These are phyloP conservation scores for Rambutsinella grinnellia DNA, from an alignment of 2,888 invertebrate species.

Conservation along the genomic window DNA sequence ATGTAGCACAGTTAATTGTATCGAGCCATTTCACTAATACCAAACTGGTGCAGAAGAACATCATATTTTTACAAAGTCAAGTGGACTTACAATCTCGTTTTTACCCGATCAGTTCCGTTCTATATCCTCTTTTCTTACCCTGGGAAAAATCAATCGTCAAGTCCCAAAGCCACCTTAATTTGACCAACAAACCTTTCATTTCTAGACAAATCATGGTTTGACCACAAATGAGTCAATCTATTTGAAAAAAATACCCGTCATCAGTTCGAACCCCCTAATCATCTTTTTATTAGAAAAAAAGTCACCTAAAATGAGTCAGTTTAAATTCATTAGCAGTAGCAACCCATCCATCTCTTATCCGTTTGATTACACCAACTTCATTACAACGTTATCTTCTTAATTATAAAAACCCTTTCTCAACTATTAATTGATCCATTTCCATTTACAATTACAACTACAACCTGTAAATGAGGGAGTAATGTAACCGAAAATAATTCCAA, in stretches of 20 bases:
- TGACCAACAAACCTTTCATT: not conserved
- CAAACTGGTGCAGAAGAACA: not conserved
- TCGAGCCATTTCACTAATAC: not conserved
- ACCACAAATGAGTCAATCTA: constrained; percentile 46
- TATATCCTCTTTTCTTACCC: constrained; percentile 23
- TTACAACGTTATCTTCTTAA: not conserved
- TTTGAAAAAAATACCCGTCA: too few relatives aligned
- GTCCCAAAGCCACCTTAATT: constrained; percentile 14
- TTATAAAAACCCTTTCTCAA: constrained; percentile 1
- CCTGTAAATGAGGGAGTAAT: not conserved
- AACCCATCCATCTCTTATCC: not conserved
- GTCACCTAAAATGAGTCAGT: not conserved
- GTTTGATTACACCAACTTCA: too few relatives aligned
- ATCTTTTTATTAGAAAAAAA: not conserved
- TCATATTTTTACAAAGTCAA: constrained; percentile 4
- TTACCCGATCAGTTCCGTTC: constrained; percentile 41
- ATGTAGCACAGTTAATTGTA: constrained; percentile 46
- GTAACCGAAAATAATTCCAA: too few relatives aligned
- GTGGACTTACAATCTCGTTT: constrained; percentile 1
- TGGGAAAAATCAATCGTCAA: constrained; percentile 37
- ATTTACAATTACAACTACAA: not conserved
- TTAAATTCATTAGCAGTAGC: not conserved
- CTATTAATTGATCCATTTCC: not conserved
- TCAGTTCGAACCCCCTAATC: too few relatives aligned
- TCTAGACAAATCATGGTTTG: constrained; percentile 24